Evolutionary conservation across 2,797 vertebrate species (phyloP), one percentile per base, ranked within the genome.

Genomic region (Myotis vivesi): DNA sequence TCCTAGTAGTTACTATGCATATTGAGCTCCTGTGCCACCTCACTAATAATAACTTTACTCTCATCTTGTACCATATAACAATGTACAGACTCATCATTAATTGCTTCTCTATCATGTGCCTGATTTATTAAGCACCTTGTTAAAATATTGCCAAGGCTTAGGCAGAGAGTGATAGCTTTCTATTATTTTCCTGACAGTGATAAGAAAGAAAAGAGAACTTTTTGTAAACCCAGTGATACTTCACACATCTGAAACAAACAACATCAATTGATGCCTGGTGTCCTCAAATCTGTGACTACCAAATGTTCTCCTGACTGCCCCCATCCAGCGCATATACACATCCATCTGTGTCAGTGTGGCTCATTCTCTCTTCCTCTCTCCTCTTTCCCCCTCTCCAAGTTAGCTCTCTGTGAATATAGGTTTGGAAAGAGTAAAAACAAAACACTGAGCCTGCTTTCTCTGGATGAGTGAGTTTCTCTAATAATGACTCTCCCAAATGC

Each of bases 391-490:
- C 15, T 81, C 33, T 84, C 66, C 72, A 95, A 85, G n/a, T 94
- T 92, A 83, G 36, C 44, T 76, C 36, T 80, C 13, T 55, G 44
- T 49, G 28, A 90, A 81, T 83, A 68, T 30, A n/a, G 23, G 28
- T 88, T 80, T 95, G 36, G 69, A 71, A 84, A 90, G 51, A 81
- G 2, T 62, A 33, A 86, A 88, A 72, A 41, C 20, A 83, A 53
- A 83, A 59, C 16, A 20, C 19, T 80, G n/a, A 71, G 23, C 1
- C 76, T 91, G 6, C 64, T 68, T 89, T 71, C 71, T 91, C 66
- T 84, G 72, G 49, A 71, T 87, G 64, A 94, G 15, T 84, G 77
- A 90, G 33, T 94, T 96, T 95, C 95, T 95, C 71, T 82, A 95
- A 93, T 10, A 84, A 22, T 62, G 64, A 82, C 19, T 5, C 62